Percentiles rank a stretch among this genome's conserved stretches.
These are phyloP conservation scores for Serripes groenlandicus DNA, from an alignment of 2,888 invertebrate genomes.

Conservation along the genomic window DNA sequence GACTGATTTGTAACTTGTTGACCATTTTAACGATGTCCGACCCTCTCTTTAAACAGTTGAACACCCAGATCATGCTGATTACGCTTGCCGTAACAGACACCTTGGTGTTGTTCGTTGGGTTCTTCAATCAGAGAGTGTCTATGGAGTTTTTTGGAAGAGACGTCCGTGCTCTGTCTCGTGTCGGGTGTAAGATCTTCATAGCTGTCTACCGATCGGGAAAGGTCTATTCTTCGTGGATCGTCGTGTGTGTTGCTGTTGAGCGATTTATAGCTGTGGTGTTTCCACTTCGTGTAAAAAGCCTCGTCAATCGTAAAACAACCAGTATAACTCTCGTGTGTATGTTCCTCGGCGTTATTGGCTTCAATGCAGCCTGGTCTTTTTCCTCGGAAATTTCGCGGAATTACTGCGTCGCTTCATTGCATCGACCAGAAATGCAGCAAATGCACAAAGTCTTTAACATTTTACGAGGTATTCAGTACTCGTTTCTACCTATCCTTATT, in stretches of 20 bases:
- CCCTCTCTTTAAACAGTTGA: constrained; percentile 38
- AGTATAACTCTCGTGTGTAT: constrained; percentile 16
- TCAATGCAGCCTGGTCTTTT: constrained; percentile 35
- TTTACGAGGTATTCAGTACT: constrained; percentile 9
- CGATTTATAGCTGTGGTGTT: constrained; percentile 33
- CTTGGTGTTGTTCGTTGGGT: constrained; percentile 42
- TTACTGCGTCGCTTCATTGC: not conserved
- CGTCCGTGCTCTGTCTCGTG: constrained; percentile 46
- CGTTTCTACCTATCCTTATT: constrained; percentile 18
- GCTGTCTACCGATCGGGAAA: constrained; percentile 63
- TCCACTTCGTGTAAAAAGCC: constrained; percentile 11
- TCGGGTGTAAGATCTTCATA: constrained; percentile 67
- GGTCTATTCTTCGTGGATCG: constrained; percentile 69
- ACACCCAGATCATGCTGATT: constrained; percentile 54
- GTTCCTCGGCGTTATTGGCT: constrained; percentile 12
- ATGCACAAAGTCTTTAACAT: not conserved
- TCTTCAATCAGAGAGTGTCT: constrained; percentile 65
- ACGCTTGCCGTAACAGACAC: constrained; percentile 67
- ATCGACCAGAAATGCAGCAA: not conserved
- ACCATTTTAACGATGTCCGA: constrained; percentile 59
- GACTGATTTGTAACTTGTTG: constrained; percentile 59
- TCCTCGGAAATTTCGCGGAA: not conserved
- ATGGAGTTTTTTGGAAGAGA: constrained; percentile 52
- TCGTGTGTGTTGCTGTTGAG: constrained; percentile 49
- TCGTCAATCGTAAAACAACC: not conserved